Base-by-base conservation (phyloP, 92 coral and sea anemone genomes). In the Zoanthus sansibaricus region DNA sequence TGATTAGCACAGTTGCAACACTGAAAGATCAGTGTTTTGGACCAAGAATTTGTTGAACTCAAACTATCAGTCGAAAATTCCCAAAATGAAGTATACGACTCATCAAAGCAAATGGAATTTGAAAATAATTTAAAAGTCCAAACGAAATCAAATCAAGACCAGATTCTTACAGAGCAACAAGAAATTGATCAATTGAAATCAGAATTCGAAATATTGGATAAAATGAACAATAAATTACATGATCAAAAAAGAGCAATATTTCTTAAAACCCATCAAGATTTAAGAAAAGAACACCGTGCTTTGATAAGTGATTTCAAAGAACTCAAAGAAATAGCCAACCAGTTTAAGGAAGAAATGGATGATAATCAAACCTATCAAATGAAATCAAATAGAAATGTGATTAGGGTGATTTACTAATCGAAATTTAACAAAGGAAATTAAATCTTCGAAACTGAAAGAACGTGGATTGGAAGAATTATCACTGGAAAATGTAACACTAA, bases 161-260 rank as follows among this genome's bases (percentile, higher is more conserved):
- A 55, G 71, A 78, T 78, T 31, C 32, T 55, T 58, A 13, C 83
- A n/a, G 71, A 55, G 64, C 71, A 78, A 56, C 83, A 78, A 55
- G 83, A 30, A 62, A 78, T 78, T 56, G 83, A 78, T 31, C 69
- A 55, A 42, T 16, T 78, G 71, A 78, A 78, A 78, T 71, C 71
- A n/a, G 83, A 78, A 78, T 33, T 78, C 44, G 70, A 30, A 56
- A 78, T 71, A 33, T 11, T 78, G 17, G 52, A 78, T 61, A 78
- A 78, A 58, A 25, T 42, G 42, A 78, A 59, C 16, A 78, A 37
- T 31, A 78, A 78, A 78, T 10, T 78, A 56, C 71, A 78, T 11
- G 83, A 78, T 30, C 71, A 78, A 78, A 78, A 78, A 61, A 61
- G 33, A 11, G n/a, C 4, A 16, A 58, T 78, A 2, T 44, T 78